Conservation (phyloP, 2,888 invertebrate species). For the Tridacna crocea region DNA sequence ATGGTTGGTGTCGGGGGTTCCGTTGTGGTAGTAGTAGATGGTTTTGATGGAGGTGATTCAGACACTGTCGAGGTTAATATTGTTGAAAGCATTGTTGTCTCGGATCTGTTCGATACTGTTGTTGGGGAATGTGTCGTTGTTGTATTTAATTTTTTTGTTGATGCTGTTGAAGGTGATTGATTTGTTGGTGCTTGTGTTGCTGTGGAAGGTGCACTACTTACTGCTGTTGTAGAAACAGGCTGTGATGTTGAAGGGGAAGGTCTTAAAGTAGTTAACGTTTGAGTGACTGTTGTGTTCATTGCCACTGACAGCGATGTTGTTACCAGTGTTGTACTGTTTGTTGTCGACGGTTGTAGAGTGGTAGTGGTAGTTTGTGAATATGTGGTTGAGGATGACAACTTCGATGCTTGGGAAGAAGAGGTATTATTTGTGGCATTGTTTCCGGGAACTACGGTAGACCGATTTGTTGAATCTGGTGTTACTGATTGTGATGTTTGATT, state of each 20-base stretch:
- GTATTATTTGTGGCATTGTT: not conserved
- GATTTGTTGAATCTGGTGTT: not conserved
- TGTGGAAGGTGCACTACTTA: not conserved
- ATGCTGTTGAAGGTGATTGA: not conserved
- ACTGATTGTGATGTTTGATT: not conserved
- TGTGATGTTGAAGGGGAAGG: not conserved
- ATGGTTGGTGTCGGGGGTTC: not conserved
- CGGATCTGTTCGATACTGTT: not conserved
- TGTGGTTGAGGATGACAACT: not conserved
- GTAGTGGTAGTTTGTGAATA: not conserved
- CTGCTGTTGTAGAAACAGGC: not conserved
- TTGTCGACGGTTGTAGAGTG: not conserved
- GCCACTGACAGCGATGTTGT: not conserved
- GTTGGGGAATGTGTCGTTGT: not conserved
- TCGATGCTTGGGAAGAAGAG: not conserved
- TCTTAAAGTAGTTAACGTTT: not conserved
- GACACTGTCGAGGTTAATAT: not conserved
- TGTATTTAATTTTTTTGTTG: not conserved
- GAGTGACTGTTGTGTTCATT: too few species aligned
- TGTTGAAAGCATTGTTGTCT: not conserved
- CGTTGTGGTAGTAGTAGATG: not conserved
- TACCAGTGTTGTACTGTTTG: not conserved
- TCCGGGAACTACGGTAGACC: not conserved
- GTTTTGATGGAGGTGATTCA: not conserved
- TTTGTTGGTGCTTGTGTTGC: not conserved